Conservation (phyloP, 2,888 invertebrate species). For the Euspilapteryx auroguttella region DNA sequence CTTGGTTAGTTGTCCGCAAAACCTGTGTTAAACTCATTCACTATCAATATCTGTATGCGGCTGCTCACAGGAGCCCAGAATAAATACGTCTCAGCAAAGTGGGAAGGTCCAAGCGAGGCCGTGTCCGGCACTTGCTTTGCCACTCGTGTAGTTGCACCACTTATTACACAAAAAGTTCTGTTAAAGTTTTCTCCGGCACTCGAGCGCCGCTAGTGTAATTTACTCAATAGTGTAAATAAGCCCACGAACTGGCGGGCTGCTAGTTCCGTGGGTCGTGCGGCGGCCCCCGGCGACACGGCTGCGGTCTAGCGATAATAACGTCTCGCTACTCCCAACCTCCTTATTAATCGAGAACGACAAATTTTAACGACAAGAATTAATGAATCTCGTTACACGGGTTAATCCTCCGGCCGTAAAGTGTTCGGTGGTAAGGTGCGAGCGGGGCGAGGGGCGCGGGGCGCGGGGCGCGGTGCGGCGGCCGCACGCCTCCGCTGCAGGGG, state of each 20-base stretch:
- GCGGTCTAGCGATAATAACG: slow-evolving; percentile 58
- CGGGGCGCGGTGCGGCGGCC: slow-evolving; percentile 20
- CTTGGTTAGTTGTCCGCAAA: too few species aligned
- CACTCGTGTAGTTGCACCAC: slow-evolving; percentile 62
- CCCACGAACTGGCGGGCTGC: slow-evolving; percentile 55
- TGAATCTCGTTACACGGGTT: slow-evolving; percentile 64
- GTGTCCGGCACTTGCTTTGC: slow-evolving; percentile 61
- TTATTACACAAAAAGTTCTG: slow-evolving; percentile 62
- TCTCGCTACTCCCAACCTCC: slow-evolving; percentile 47
- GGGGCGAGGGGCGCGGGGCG: too few species aligned
- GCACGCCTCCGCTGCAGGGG: slow-evolving; percentile 19
- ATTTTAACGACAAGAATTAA: slow-evolving; percentile 65
- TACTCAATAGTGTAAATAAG: slow-evolving; percentile 64
- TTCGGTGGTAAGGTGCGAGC: slow-evolving; percentile 48
- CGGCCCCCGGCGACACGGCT: slow-evolving; percentile 19
- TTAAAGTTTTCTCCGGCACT: slow-evolving; percentile 58
- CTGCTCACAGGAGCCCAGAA: slow-evolving; percentile 61
- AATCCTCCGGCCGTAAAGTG: slow-evolving; percentile 60
- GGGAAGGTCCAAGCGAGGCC: slow-evolving; percentile 53
- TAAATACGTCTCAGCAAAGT: slow-evolving; percentile 63
- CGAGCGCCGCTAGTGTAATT: slow-evolving; percentile 51
- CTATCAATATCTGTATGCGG: too few species aligned
- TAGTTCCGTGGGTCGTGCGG: slow-evolving; percentile 33
- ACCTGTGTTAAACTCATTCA: too few species aligned
- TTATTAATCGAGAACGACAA: slow-evolving; percentile 65